These are phyloP conservation scores for Lagocephalus sceleratus DNA, from an alignment of 2,797 vertebrate species.

Conservation along the genomic window DNA sequence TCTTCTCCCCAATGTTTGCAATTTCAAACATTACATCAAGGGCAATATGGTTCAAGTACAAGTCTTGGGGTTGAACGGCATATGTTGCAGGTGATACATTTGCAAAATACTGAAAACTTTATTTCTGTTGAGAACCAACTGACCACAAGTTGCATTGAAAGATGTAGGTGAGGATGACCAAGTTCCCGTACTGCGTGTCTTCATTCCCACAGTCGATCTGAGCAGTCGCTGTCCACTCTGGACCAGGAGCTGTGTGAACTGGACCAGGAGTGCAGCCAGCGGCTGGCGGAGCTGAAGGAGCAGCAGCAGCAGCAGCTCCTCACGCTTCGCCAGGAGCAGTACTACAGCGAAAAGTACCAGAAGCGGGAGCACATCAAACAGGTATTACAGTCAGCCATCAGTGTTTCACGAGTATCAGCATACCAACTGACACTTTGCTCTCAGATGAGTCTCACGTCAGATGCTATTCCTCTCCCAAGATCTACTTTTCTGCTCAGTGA, in stretches of 20 bases:
- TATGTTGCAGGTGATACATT: neutral
- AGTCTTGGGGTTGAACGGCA: too few species aligned
- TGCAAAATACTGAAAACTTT: neutral
- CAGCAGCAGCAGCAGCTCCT: slow-evolving; percentile 94
- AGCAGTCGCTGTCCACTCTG: slow-evolving; percentile 80
- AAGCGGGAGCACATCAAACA: slow-evolving; percentile 94
- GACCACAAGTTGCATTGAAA: too few species aligned
- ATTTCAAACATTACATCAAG: slow-evolving; percentile 1
- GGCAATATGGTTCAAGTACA: neutral
- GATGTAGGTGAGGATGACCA: neutral
- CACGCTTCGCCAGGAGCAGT: slow-evolving; percentile 93
- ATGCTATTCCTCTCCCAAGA: neutral
- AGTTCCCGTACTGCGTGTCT: slow-evolving; percentile 3
- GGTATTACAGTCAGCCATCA: slow-evolving; percentile 63
- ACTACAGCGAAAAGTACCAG: slow-evolving; percentile 97
- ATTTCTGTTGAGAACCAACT: neutral
- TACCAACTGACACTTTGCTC: neutral
- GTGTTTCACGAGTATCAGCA: neutral
- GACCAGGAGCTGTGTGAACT: slow-evolving; percentile 87
- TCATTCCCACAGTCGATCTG: slow-evolving; percentile 79
- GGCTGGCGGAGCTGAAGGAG: slow-evolving; percentile 87
- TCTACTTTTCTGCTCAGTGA: neutral
- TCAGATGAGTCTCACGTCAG: too few species aligned
- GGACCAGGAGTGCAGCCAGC: slow-evolving; percentile 87
- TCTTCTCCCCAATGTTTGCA: slow-evolving; percentile 2